Evolutionary conservation across 1,140 invertebrate species (phyloP).

Genomic region (Lepidurus apus): DNA sequence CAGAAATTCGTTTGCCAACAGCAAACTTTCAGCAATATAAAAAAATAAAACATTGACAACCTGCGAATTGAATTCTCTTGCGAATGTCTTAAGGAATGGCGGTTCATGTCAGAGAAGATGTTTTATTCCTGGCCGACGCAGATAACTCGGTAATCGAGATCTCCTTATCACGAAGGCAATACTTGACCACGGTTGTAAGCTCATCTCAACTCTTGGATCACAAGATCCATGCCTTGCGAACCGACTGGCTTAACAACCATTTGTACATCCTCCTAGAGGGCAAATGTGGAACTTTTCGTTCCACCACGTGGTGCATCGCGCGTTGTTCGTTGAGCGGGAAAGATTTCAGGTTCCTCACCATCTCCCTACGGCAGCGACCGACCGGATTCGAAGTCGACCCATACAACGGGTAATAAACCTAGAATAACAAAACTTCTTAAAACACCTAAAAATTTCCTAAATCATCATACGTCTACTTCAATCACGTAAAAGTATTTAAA

Average conservation of each 20-base stretch:
- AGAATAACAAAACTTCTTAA: too few species aligned
- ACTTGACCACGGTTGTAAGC: constrained; percentile 52
- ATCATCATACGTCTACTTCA: too few species aligned
- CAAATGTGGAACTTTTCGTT: constrained; percentile 52
- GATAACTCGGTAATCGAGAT: constrained; percentile 38
- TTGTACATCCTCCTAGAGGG: constrained; percentile 69
- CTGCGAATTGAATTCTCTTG: not conserved
- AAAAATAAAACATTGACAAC: constrained; percentile 18
- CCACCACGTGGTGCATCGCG: constrained; percentile 71
- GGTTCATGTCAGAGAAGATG: constrained; percentile 61
- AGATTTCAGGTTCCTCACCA: constrained; percentile 59
- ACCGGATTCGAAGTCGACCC: constrained; percentile 82
- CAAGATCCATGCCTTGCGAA: constrained; percentile 53
- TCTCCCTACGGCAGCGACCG: constrained; percentile 59
- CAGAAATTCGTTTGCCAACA: constrained; percentile 31
- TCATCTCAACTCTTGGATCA: constrained; percentile 51
- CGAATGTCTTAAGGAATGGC: constrained; percentile 58
- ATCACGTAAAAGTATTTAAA: too few species aligned
- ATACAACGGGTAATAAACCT: constrained; percentile 67
- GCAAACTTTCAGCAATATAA: constrained; percentile 31
- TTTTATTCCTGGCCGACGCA: constrained; percentile 66
- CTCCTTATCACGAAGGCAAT: constrained; percentile 47
- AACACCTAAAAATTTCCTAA: too few species aligned
- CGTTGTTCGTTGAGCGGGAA: constrained; percentile 65
- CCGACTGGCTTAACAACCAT: constrained; percentile 81